Conservation (phyloP, 2,113 vertebrate genomes). For the Conger conger region DNA sequence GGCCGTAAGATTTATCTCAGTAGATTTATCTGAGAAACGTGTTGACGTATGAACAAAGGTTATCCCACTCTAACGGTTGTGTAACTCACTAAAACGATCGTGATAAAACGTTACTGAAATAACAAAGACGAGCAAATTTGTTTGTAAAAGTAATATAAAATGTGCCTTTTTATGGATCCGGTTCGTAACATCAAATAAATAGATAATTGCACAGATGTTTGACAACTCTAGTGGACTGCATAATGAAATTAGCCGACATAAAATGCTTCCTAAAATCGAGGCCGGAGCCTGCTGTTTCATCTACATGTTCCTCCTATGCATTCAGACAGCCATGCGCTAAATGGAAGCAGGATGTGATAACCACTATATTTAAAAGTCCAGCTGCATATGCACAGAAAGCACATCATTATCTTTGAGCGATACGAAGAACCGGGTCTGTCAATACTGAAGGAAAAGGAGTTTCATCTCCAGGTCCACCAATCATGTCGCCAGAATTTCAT, state of each 20-base stretch:
- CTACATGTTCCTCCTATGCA: not conserved
- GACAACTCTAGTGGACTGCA: not conserved
- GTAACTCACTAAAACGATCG: not conserved
- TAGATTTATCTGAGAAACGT: no score
- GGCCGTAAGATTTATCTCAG: not conserved
- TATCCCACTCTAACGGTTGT: not conserved
- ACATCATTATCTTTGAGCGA: not conserved
- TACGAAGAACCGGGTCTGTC: not conserved
- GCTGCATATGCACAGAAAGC: not conserved
- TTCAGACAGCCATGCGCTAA: not conserved
- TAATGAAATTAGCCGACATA: not conserved
- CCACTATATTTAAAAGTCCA: not conserved
- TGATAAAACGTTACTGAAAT: not conserved
- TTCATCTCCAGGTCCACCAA: no score
- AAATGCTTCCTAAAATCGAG: not conserved
- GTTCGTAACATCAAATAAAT: no score
- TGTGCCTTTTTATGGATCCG: no score
- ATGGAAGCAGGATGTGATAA: not conserved
- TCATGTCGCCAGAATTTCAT: no score
- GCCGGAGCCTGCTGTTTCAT: not conserved
- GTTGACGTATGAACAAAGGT: not conserved
- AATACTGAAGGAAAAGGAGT: not conserved
- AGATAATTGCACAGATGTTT: not conserved
- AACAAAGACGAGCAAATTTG: no score
- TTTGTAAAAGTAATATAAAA: no score